Percentiles rank a stretch among this genome's conserved stretches.
These are phyloP conservation scores for Harpalus rufipes DNA, from an alignment of 2,888 invertebrate genomes.

Conservation along the genomic window DNA sequence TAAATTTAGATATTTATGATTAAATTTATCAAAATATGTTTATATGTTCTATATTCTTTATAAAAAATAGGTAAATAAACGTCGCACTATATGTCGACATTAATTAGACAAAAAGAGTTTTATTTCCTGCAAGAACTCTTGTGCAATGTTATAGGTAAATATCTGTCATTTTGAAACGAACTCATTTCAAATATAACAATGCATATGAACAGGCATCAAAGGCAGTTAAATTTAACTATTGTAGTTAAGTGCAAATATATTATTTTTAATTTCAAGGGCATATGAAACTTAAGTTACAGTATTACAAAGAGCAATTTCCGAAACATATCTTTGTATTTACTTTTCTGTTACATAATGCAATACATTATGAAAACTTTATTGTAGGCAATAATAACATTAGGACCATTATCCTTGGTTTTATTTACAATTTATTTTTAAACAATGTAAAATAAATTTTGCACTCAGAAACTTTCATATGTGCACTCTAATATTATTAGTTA, in stretches of 20 bases:
- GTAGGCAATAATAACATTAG: background rate
- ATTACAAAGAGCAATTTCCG: background rate
- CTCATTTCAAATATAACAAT: conserved; percentile 18
- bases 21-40: conserved; percentile 35
- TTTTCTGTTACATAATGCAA: background rate
- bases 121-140: no score
- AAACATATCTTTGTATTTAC: conserved; percentile 18
- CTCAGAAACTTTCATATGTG: background rate
- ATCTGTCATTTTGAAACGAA: conserved; percentile 23
- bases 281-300: background rate
- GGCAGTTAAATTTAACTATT: conserved; percentile 19
- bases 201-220: conserved; percentile 12
- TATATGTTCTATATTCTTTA: conserved; percentile 33
- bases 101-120: no score
- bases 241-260: conserved; percentile 12
- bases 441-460: background rate
- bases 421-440: conserved; percentile 11
- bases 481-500: background rate
- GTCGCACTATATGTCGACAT: background rate
- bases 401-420: conserved; percentile 16
- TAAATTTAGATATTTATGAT: conserved; percentile 39
- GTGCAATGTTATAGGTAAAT: conserved; percentile 13
- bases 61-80: conserved; percentile 21
- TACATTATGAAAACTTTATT: conserved; percentile 2
- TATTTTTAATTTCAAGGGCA: conserved; percentile 43